A percentile compares a stretch with the other conserved stretches of the same genome.
Conservation (phyloP, 2,797 vertebrate genomes). For the Yasuhikotakia modesta region DNA sequence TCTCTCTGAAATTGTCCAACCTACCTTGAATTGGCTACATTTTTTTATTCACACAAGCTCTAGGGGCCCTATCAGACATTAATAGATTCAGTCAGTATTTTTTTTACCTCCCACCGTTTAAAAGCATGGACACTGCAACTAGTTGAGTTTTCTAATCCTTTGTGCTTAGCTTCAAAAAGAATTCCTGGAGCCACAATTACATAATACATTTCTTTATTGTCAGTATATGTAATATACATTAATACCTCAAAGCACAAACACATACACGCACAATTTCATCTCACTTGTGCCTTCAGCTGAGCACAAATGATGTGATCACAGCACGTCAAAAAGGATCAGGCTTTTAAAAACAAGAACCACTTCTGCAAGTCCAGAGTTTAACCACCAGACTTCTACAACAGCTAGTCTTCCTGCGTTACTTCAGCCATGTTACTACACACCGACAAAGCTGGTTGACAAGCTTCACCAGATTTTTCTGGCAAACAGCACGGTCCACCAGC, state of each 20-base stretch:
- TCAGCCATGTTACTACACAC: no score
- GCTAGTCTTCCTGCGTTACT: no score
- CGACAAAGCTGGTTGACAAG: no score
- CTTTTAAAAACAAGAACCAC: neutral
- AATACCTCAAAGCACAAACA: slow-evolving; percentile 9
- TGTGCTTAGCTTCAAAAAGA: neutral
- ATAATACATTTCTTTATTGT: slow-evolving; percentile 1
- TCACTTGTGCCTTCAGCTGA: neutral
- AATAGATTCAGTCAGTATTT: neutral
- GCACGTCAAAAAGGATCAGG: slow-evolving; percentile 4
- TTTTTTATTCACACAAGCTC: neutral
- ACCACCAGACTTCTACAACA: no score
- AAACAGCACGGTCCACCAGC: no score
- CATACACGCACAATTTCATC: slow-evolving; percentile 1
- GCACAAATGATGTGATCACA: neutral
- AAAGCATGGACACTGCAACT: neutral
- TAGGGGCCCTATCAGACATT: neutral
- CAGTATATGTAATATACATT: slow-evolving; percentile 1
- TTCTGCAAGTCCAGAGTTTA: no score
- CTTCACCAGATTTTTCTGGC: no score
- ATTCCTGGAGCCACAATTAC: neutral
- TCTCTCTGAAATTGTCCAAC: no score
- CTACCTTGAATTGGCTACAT: no score
- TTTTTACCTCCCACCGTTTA: neutral
- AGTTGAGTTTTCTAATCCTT: neutral